Conservation (phyloP, 2,113 vertebrate species). For the Bambusicola thoracicus region DNA sequence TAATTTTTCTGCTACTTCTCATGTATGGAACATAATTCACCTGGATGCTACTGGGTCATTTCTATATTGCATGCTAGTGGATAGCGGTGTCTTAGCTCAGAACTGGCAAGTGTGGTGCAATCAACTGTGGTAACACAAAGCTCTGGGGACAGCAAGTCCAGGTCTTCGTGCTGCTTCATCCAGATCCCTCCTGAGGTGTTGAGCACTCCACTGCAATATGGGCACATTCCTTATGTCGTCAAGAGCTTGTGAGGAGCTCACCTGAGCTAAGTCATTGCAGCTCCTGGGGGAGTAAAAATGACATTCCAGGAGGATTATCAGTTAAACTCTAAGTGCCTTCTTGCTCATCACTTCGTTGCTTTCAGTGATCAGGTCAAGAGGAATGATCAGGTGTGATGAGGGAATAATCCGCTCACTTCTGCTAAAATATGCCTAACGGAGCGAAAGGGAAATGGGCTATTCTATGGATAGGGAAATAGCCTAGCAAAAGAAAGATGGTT, state of each 20-base stretch:
- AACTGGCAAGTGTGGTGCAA: not conserved
- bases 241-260: not conserved
- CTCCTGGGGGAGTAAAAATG: not conserved
- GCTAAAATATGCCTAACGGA: conserved; percentile 56
- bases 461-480: conserved; percentile 66
- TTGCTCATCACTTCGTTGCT: conserved; percentile 42
- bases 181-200: not conserved
- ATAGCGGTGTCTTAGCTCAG: not conserved
- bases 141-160: not conserved
- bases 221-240: not conserved
- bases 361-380: conserved; percentile 55
- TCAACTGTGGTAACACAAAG: not conserved
- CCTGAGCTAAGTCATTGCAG: not conserved
- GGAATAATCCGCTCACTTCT: conserved; percentile 53
- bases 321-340: not conserved
- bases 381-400: conserved; percentile 28
- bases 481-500: conserved; percentile 62
- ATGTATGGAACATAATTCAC: rapidly evolving
- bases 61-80: not conserved
- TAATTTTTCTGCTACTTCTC: not conserved
- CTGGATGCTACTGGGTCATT: not conserved
- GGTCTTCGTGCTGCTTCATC: not conserved
- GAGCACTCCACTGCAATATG: not conserved
- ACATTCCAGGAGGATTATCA: conserved; percentile 6
- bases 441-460: conserved; percentile 54